Conservation (phyloP, 2,888 invertebrate species). For the Drosophila ustulata region DNA sequence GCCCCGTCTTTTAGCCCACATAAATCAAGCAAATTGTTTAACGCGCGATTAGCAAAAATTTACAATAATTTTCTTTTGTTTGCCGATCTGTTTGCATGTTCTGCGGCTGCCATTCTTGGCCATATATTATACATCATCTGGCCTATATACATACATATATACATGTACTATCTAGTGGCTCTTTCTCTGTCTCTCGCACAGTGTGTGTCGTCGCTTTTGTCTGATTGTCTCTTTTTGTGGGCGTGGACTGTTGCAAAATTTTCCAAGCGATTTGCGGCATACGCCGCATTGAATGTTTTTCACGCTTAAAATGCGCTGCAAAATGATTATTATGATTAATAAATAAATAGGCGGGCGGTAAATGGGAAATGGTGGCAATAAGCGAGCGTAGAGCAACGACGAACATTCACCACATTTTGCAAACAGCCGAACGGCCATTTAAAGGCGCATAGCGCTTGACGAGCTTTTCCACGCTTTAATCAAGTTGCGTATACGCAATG, state of each 20-base stretch:
- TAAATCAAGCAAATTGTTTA: conserved; percentile 81
- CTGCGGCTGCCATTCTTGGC: conserved; percentile 26
- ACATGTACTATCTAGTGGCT: background rate
- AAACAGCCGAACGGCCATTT: conserved; percentile 44
- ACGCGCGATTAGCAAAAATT: conserved; percentile 81
- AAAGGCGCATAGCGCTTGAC: conserved; percentile 44
- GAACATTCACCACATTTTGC: conserved; percentile 42
- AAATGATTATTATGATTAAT: conserved; percentile 81
- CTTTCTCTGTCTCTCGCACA: conserved; percentile 10
- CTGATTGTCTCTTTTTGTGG: conserved; percentile 43
- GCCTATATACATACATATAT: conserved; percentile 37
- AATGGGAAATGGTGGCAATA: conserved; percentile 2
- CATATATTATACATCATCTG: conserved; percentile 51
- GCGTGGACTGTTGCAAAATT: conserved; percentile 62
- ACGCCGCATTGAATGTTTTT: conserved; percentile 80
- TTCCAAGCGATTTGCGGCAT: conserved; percentile 78
- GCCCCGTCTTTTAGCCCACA: conserved; percentile 40
- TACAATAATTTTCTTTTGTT: conserved; percentile 77
- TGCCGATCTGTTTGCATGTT: conserved; percentile 53
- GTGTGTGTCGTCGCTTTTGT: conserved; percentile 21
- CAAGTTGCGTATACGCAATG: conserved; percentile 74
- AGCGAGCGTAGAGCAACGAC: conserved; percentile 11
- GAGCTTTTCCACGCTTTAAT: conserved; percentile 53
- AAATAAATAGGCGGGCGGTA: conserved; percentile 66
- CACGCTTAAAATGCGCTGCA: conserved; percentile 77